Base-by-base conservation (phyloP, 1,140 invertebrate species). In the Mesaphorura yosii region DNA sequence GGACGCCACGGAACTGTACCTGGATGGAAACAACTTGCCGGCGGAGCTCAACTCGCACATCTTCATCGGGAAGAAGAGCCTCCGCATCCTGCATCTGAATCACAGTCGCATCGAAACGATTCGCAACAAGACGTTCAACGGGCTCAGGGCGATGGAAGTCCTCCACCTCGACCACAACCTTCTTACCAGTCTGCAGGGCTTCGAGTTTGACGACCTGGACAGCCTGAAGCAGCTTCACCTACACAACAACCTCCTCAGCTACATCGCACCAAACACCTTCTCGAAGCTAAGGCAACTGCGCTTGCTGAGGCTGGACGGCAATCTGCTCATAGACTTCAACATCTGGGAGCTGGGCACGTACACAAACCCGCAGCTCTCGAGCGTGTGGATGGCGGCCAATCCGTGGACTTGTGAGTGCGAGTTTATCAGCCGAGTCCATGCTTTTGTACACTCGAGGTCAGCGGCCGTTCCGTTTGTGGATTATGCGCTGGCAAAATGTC, bases 1-100 rank as follows among this genome's bases (percentile, higher is more conserved):
- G 88, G 88, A 94, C 66, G 86, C 85, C 0, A 91, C 88, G 25
- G 86, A 90, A 67, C 78, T 93, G n/a, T 91, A 89, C 66, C 71
- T 94, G 45, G 89, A 93, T 67, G 88, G 88, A 23, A 94, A 93
- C 67, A 78, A 86, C 60, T 80, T 93, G 42, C 79, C 76, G 44
- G 17, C 19, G n/a, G n/a, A n/a, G n/a, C 68, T 93, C 40, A 80
- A 84, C 63, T 87, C 88, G 67, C 88, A 92, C 66, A 83, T 86
- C 29, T 90, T 94, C 67, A 92, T 93, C 62, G 88, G 88, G 0
- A 75, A 87, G 15, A 91, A 91, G 69, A 91, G 92, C 67, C 82
- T 93, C 75, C 74, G 81, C 51, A 78, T 82, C n/a, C 68, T 94
- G 0, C 91, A 81, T 67, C 82, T 92, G 20, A 94, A 94, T 69